These are phyloP conservation scores for Napeogenes inachia DNA, from an alignment of 2,888 invertebrate species.

Conservation along the genomic window DNA sequence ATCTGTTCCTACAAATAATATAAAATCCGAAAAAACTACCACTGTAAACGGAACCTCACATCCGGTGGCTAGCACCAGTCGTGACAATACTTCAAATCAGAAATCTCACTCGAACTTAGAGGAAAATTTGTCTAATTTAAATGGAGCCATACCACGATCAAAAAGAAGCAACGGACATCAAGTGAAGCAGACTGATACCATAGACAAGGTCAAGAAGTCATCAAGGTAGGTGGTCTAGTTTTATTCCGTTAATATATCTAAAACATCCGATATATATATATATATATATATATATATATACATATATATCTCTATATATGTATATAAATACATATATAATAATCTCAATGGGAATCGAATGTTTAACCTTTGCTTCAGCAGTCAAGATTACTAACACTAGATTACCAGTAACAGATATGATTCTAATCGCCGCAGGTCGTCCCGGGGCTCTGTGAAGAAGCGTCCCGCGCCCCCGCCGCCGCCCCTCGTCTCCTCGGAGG, in stretches of 20 bases:
- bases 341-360: too few relatives aligned
- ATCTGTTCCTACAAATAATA: not conserved
- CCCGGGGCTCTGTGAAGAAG: conserved; percentile 61
- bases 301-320: too few relatives aligned
- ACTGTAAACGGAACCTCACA: conserved; percentile 3
- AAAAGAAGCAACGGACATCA: conserved; percentile 69
- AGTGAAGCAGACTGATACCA: conserved; percentile 49
- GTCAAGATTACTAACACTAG: too few relatives aligned
- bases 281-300: too few relatives aligned
- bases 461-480: conserved; percentile 49
- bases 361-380: too few relatives aligned
- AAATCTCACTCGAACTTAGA: not conserved
- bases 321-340: too few relatives aligned
- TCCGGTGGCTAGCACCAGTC: not conserved
- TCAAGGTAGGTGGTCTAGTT: too few relatives aligned
- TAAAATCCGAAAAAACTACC: not conserved
- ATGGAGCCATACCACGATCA: conserved; percentile 35
- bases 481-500: conserved; percentile 30
- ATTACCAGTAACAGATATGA: too few relatives aligned
- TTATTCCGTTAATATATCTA: too few relatives aligned
- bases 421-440: conserved; percentile 23
- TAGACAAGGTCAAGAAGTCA: conserved; percentile 49
- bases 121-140: conserved; percentile 24
- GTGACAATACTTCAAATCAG: not conserved
- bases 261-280: too few relatives aligned